Percentiles rank a stretch among this genome's conserved stretches.
Conservation (phyloP, 2,113 vertebrate species). For the Chloebia gouldiae region DNA sequence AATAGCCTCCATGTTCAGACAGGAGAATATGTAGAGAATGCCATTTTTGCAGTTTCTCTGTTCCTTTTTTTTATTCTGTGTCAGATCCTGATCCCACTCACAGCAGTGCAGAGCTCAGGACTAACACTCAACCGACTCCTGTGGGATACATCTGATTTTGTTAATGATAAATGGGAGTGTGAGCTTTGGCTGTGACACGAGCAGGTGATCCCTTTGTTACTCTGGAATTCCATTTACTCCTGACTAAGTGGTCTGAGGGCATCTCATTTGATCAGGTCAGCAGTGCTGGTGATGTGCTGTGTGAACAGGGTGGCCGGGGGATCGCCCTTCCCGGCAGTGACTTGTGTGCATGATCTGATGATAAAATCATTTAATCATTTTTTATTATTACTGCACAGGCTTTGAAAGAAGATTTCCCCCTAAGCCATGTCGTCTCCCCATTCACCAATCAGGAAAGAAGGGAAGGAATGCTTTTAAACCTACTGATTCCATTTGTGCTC, state of each 20-base stretch:
- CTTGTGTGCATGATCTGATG: slow-evolving; percentile 16
- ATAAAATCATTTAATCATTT: slow-evolving; percentile 56
- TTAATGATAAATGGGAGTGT: background rate
- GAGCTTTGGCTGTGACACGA: background rate
- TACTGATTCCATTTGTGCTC: slow-evolving; percentile 97
- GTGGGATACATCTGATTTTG: background rate
- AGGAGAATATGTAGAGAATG: background rate
- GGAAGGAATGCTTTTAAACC: slow-evolving; percentile 99
- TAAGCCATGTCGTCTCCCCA: slow-evolving; percentile 98
- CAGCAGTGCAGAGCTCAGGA: background rate
- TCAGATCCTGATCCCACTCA: background rate
- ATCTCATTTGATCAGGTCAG: slow-evolving; percentile 33
- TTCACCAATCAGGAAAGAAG: slow-evolving; percentile 99
- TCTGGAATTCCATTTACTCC: background rate
- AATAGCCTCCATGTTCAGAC: background rate
- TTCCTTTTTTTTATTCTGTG: background rate
- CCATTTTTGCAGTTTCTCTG: background rate
- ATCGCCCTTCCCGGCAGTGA: slow-evolving; percentile 18
- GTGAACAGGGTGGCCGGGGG: slow-evolving; percentile 15
- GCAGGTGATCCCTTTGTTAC: background rate
- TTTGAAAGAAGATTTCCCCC: slow-evolving; percentile 97
- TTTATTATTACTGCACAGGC: slow-evolving; percentile 83
- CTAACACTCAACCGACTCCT: background rate
- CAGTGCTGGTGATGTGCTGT: background rate
- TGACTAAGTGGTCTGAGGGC: background rate